Conservation (phyloP, 2,888 invertebrate species). For the Ophion obscuratus region DNA sequence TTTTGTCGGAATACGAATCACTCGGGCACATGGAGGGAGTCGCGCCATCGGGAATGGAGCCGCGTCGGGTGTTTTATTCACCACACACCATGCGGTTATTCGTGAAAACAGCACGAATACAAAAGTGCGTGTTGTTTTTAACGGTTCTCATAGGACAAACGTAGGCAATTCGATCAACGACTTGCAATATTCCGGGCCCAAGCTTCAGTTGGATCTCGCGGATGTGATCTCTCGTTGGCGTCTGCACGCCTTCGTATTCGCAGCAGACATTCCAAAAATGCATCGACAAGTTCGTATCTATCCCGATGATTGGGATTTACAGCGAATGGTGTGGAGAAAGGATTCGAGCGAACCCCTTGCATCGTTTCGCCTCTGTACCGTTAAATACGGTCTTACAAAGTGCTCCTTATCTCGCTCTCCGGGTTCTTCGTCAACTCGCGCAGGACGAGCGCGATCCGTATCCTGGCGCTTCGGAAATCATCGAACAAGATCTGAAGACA, state of each 20-base stretch:
- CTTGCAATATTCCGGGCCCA: conserved; percentile 1
- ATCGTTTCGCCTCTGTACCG: conserved; percentile 24
- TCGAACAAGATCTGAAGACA: neutral
- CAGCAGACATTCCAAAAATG: too few relatives aligned
- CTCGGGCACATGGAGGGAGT: conserved; percentile 49
- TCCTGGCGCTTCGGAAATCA: conserved; percentile 1
- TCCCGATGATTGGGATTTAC: conserved; percentile 71
- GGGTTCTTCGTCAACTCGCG: conserved; percentile 21
- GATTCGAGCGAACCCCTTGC: neutral
- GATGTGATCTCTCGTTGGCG: conserved; percentile 36
- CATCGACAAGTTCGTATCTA: too few relatives aligned
- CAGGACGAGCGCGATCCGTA: conserved; percentile 2
- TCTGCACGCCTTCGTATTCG: neutral
- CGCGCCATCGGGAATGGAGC: neutral
- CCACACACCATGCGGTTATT: too few relatives aligned
- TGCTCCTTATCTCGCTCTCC: conserved; percentile 22
- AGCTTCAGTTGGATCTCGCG: conserved; percentile 17
- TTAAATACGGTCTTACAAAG: conserved; percentile 14
- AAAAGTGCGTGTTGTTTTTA: too few relatives aligned
- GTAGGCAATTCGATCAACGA: conserved; percentile 29
- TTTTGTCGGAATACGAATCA: conserved; percentile 38
- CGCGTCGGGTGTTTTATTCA: too few relatives aligned
- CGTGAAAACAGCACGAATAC: too few relatives aligned
- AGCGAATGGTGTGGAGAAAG: conserved; percentile 47
- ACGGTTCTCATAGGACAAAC: neutral